Evolutionary conservation across 1,140 invertebrate species (phyloP).

Genomic region (Amyelois transitella): DNA sequence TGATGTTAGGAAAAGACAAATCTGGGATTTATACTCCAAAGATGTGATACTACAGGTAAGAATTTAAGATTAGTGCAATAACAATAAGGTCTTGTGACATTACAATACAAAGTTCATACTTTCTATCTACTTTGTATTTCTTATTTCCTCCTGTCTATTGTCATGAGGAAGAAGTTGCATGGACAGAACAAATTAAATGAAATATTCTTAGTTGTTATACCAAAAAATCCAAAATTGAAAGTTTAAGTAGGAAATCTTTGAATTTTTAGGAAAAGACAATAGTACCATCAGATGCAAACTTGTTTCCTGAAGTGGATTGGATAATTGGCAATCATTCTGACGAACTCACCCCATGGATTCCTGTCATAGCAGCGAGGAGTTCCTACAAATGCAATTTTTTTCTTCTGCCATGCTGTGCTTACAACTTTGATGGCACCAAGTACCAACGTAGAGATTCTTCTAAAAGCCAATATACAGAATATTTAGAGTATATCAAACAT

Average conservation of each 20-base stretch:
- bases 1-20: constrained; percentile 91
- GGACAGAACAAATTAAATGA: no score
- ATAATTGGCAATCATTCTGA: constrained; percentile 99
- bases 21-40: constrained; percentile 88
- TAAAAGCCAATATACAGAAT: constrained; percentile 87
- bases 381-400: constrained; percentile 86
- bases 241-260: no score
- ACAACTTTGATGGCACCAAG: constrained; percentile 92
- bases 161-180: no score
- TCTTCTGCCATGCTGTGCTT: constrained; percentile 95
- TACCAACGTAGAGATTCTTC: constrained; percentile 80
- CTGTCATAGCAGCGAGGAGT: constrained; percentile 88
- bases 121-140: no score
- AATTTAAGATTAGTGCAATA: background rate
- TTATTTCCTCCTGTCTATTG: no score
- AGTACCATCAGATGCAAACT: constrained; percentile 79
- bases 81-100: background rate
- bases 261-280: constrained; percentile 78
- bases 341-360: constrained; percentile 98
- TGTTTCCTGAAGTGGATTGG: constrained; percentile 92
- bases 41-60: constrained; percentile 61
- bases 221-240: no score
- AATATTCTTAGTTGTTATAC: no score
- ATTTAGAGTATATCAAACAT: constrained; percentile 84
- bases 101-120: no score